A percentile compares a stretch with the other conserved stretches of the same genome.
Evolutionary conservation across 2,113 vertebrate genomes (phyloP).

Genomic region (Dromiciops gliroides): DNA sequence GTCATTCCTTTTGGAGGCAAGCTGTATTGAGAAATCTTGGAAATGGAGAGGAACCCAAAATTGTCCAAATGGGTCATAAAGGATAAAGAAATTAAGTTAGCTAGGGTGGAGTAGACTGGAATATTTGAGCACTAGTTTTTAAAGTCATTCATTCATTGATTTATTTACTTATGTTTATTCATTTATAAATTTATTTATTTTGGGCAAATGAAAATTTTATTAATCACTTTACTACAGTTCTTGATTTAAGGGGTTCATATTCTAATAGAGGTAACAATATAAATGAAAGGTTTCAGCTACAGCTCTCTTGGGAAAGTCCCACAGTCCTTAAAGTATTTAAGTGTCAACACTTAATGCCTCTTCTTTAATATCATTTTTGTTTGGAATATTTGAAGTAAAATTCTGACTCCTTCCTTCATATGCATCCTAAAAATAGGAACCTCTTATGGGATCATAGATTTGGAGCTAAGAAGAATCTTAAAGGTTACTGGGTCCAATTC

Average conservation of each 20-base stretch:
- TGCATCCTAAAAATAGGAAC: not conserved
- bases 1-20: not conserved
- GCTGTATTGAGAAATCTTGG: not conserved
- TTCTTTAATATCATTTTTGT: not conserved
- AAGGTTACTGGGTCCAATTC: not conserved
- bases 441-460: not conserved
- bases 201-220: not conserved
- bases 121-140: not conserved
- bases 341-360: not conserved
- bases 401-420: not conserved
- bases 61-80: not conserved
- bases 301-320: not conserved
- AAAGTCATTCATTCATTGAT: not conserved
- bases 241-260: not conserved
- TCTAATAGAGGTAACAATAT: not conserved
- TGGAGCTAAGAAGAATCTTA: not conserved
- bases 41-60: not conserved
- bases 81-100: not conserved
- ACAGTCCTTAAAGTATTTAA: not conserved
- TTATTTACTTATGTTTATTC: not conserved
- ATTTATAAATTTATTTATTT: not conserved
- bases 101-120: not conserved
- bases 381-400: not conserved
- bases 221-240: not conserved
- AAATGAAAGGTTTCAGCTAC: not conserved